Percentiles rank a stretch among this genome's conserved stretches.
phyloP scores from a whole-genome alignment of 2,113 vertebrate genomes.

The Ammodytes marinus region DNA sequence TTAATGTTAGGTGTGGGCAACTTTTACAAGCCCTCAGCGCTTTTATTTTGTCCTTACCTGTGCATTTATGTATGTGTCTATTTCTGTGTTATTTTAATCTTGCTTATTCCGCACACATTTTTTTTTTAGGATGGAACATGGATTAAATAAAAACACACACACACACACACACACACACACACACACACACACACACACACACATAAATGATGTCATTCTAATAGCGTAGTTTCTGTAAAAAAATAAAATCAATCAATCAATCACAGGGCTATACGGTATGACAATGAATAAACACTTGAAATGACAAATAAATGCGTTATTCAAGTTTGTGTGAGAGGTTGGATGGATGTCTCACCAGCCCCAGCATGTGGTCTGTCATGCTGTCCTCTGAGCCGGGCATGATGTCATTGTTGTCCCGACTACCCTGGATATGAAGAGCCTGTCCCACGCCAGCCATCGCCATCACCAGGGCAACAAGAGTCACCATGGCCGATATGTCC shows the following conservation, averaged over 20 bases:
- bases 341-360: constrained; percentile 76
- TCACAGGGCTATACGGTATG: no score
- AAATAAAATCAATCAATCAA: no score
- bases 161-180: neutral
- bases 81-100: no score
- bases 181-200: neutral
- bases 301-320: neutral
- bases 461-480: constrained; percentile 77
- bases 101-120: no score
- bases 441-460: constrained; percentile 77
- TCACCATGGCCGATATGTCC: constrained; percentile 74
- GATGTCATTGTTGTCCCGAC: constrained; percentile 55
- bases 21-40: no score
- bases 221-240: neutral
- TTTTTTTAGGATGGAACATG: neutral
- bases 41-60: no score
- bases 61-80: no score
- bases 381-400: constrained; percentile 66
- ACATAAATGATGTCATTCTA: neutral
- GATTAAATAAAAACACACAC: neutral
- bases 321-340: constrained; percentile 18
- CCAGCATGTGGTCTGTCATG: constrained; percentile 63
- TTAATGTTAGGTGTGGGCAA: no score
- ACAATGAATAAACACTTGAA: neutral
- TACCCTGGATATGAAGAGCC: constrained; percentile 68